Evolutionary conservation across 53 echinoderm and acorn worm genomes (phyloP), one percentile per base, ranked within the genome.

Genomic region (Luidia sarsii): DNA sequence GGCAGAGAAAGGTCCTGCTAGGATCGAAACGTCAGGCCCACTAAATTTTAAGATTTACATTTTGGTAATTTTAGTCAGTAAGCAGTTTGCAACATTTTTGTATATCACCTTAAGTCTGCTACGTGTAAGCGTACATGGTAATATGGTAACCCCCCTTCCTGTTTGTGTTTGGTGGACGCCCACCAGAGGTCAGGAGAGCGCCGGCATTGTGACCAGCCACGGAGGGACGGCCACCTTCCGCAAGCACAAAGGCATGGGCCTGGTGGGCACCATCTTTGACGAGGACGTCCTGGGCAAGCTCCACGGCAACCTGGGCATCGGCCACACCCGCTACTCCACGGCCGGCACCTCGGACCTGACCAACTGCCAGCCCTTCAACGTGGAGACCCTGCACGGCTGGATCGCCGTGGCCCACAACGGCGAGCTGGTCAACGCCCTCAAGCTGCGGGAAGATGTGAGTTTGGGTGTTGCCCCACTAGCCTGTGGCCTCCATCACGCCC

Each of bases 351-450:
- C 99, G 1, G 87, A 88, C 52, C 99, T 99, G 48, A 80, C 71
- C 35, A 99, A 99, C 71, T 99, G 99, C 57, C 99, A 94, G 66
- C 99, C 99, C 1, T 94, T 99, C 82, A 94, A 94, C 50, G 99
- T 99, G 23, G 99, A 99, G 66, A 94, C 94, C 20, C 38, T 99
- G 18, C 99, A 99, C 57, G 99, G 99, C 15, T 85, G 93, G 54
- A 97, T 97, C 22, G 99, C 94, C 8, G 89, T 94, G 21, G 94
- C 94, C 37, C 99, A 94, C 75, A 97, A 97, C 39, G 99, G 99
- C 8, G 99, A 97, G 60, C 69, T 97, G 77, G 88, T 97, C 52
- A 97, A 97, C 71, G 91, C 91, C 18, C 67, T 48, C 33, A 80
- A 72, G 55, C 85, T 94, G 2, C 79, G 99, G 36, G 89, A 69